phyloP scores from a whole-genome alignment of 2,797 vertebrate genomes.

The Picus viridis region DNA sequence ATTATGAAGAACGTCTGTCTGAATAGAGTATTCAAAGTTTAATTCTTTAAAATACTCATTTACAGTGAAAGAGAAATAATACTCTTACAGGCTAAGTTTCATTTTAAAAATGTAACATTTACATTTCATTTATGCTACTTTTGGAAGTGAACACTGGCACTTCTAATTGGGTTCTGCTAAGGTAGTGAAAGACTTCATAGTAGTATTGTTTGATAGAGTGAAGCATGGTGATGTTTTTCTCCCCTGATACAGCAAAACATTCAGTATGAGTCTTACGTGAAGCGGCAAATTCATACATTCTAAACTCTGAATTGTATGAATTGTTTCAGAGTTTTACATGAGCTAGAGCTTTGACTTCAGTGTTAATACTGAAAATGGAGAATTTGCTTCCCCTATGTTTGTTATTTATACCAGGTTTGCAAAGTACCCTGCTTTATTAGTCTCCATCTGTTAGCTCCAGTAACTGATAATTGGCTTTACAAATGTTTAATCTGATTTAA shows the following conservation, averaged over 20 bases:
- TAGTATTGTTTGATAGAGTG: neutral
- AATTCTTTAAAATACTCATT: neutral
- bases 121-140: neutral
- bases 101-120: neutral
- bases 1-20: neutral
- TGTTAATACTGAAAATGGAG: conserved; percentile 24
- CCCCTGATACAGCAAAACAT: neutral
- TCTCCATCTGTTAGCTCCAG: neutral
- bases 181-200: neutral
- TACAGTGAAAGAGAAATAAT: neutral
- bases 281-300: neutral
- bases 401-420: neutral
- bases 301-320: neutral
- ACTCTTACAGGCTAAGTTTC: neutral
- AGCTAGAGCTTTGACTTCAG: conserved; percentile 22
- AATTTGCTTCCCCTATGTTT: neutral
- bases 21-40: neutral
- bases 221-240: neutral
- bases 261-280: neutral
- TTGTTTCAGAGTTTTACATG: neutral
- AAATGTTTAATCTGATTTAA: conserved; percentile 2
- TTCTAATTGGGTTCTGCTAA: neutral
- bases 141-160: neutral
- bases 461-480: conserved; percentile 17
- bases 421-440: neutral